Evolutionary conservation across 2,113 vertebrate genomes (phyloP).

Genomic region (Halcyon senegalensis): DNA sequence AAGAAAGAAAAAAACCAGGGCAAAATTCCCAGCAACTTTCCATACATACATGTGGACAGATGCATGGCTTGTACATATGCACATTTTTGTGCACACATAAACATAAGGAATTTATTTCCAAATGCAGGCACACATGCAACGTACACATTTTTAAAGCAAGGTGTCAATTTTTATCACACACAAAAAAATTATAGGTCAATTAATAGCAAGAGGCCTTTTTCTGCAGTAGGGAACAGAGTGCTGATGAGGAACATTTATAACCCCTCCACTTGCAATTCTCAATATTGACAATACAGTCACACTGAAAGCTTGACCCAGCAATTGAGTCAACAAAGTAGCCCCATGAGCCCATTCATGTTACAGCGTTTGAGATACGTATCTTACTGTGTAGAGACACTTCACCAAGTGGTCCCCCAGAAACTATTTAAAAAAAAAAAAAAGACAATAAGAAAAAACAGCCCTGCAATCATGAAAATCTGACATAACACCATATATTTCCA

Average conservation of each 20-base stretch:
- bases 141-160: background rate
- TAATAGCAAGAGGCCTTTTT: background rate
- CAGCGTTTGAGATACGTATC: background rate
- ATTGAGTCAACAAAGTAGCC: accelerated
- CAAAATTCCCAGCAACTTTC: background rate
- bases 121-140: background rate
- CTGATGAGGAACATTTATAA: background rate
- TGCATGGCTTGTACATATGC: background rate
- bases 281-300: background rate
- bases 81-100: background rate
- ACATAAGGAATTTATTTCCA: background rate
- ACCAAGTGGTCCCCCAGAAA: background rate
- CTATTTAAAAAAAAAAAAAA: background rate
- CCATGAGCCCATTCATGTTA: background rate
- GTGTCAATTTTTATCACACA: background rate
- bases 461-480: background rate
- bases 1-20: too few species aligned
- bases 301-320: background rate
- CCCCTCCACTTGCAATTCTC: background rate
- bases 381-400: background rate
- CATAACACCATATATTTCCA: background rate
- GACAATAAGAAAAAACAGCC: background rate
- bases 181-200: background rate
- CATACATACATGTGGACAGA: background rate
- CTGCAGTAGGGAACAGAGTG: background rate